Conservation (phyloP, 2,797 vertebrate genomes). For the Xenentodon cancila region DNA sequence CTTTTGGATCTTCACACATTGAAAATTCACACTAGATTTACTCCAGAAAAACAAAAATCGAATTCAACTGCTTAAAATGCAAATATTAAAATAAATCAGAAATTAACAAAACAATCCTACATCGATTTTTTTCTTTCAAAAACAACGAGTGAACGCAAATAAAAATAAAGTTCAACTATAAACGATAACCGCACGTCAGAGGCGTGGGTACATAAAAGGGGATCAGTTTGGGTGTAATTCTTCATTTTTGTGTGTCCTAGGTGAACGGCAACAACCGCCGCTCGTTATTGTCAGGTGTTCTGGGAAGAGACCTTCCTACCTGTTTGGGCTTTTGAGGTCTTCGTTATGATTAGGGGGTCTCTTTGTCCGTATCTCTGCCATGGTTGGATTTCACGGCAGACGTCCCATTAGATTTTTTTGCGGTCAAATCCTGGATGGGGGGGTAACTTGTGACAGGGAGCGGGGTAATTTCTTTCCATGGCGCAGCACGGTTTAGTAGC, state of each 20-base stretch:
- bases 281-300: constrained; percentile 78
- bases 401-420: constrained; percentile 66
- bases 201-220: constrained; percentile 65
- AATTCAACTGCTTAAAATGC: constrained; percentile 69
- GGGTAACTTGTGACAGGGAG: constrained; percentile 42
- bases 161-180: constrained; percentile 67
- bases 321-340: constrained; percentile 81
- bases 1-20: constrained; percentile 80
- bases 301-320: constrained; percentile 87
- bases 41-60: constrained; percentile 61
- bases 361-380: constrained; percentile 77
- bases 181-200: constrained; percentile 68
- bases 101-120: constrained; percentile 73
- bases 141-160: constrained; percentile 73
- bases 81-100: constrained; percentile 61
- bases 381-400: constrained; percentile 71
- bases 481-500: constrained; percentile 71
- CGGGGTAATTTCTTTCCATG: constrained; percentile 18
- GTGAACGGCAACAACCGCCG: constrained; percentile 69
- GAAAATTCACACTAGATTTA: constrained; percentile 73
- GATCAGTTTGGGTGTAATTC: constrained; percentile 52
- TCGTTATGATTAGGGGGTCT: constrained; percentile 68
- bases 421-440: constrained; percentile 61
- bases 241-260: constrained; percentile 76
- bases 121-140: constrained; percentile 54